A percentile compares a stretch with the other conserved stretches of the same genome.
These are phyloP conservation scores for Ctenopoma kingsleyae DNA, from an alignment of 2,797 vertebrate genomes.

Conservation along the genomic window DNA sequence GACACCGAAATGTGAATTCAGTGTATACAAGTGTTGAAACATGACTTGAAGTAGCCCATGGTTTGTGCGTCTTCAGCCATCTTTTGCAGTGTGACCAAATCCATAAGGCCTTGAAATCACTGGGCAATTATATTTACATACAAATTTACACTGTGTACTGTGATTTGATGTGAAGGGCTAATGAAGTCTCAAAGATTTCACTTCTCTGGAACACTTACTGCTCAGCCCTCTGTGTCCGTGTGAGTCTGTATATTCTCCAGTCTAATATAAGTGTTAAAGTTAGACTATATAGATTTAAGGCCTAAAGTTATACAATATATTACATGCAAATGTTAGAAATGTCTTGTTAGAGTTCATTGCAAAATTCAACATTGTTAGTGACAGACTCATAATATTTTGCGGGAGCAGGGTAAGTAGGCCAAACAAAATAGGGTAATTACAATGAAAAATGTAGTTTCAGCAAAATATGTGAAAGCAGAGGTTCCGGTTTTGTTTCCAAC, in stretches of 20 bases:
- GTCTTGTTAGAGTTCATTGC: slow-evolving; percentile 64
- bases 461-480: slow-evolving; percentile 45
- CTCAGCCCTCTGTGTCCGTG: slow-evolving; percentile 30
- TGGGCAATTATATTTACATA: slow-evolving; percentile 70
- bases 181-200: slow-evolving; percentile 77
- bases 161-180: slow-evolving; percentile 69
- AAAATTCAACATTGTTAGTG: slow-evolving; percentile 59
- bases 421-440: slow-evolving; percentile 67
- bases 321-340: slow-evolving; percentile 54
- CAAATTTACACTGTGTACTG: slow-evolving; percentile 70
- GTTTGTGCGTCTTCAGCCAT: slow-evolving; percentile 64
- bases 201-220: slow-evolving; percentile 62
- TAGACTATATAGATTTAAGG: slow-evolving; percentile 30
- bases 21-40: slow-evolving; percentile 31
- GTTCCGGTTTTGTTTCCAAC: slow-evolving; percentile 27
- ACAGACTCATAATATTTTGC: slow-evolving; percentile 72
- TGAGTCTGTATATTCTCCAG: slow-evolving; percentile 39
- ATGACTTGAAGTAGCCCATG: slow-evolving; percentile 53
- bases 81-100: slow-evolving; percentile 68
- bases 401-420: slow-evolving; percentile 60
- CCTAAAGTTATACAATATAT: slow-evolving; percentile 31
- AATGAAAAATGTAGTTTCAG: slow-evolving; percentile 50
- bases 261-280: slow-evolving; percentile 23
- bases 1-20: slow-evolving; percentile 27
- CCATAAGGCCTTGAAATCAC: slow-evolving; percentile 72